Conservation (phyloP, 2,113 vertebrate genomes). For the Naja naja region DNA sequence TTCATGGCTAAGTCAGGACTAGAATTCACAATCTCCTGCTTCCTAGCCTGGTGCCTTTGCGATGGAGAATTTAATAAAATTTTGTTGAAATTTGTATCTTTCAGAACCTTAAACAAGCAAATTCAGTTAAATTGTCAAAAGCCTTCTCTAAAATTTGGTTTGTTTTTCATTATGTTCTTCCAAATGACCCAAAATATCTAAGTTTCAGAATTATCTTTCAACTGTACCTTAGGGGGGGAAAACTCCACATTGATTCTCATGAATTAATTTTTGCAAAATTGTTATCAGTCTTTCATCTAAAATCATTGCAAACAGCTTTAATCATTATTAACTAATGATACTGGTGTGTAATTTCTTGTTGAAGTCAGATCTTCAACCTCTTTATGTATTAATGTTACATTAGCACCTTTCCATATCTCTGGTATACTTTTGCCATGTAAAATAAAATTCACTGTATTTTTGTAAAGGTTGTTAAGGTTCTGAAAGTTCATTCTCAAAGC, state of each 20-base stretch:
- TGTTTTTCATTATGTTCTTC: not conserved
- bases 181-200: not conserved
- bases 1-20: not conserved
- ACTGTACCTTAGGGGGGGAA: not conserved
- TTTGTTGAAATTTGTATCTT: not conserved
- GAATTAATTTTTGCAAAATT: not conserved
- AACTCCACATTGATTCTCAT: not conserved
- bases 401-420: not conserved
- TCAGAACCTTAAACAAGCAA: not conserved
- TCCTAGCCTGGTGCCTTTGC: not conserved
- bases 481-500: not conserved
- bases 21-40: not conserved
- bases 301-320: not conserved
- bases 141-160: not conserved
- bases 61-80: not conserved
- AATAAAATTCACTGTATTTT: not conserved
- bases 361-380: not conserved
- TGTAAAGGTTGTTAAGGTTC: not conserved
- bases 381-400: not conserved
- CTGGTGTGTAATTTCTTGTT: not conserved
- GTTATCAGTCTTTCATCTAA: not conserved
- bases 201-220: not conserved
- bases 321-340: not conserved
- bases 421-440: not conserved
- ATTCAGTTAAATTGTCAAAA: not conserved